Conservation (phyloP, 2,113 vertebrate genomes). For the Oryzias curvinotus region DNA sequence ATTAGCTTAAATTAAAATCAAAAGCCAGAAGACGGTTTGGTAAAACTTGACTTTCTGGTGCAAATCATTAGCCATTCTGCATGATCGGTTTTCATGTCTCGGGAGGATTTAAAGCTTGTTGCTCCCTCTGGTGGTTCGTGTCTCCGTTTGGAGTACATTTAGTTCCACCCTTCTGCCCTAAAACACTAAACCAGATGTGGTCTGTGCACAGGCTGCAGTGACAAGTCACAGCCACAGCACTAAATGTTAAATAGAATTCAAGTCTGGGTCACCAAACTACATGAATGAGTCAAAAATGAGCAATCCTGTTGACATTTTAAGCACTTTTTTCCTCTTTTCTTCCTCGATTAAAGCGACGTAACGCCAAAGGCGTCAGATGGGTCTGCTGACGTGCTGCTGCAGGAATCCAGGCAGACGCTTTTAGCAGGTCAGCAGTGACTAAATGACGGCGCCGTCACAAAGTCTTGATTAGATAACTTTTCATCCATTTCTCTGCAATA, state of each 20-base stretch:
- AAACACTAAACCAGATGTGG: too few relatives aligned
- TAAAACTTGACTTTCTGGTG: constrained; percentile 7
- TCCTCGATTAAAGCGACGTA: too few relatives aligned
- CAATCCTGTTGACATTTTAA: too few relatives aligned
- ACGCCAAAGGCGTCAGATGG: background rate
- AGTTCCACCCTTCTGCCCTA: too few relatives aligned
- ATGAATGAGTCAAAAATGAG: too few relatives aligned
- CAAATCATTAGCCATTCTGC: constrained; percentile 27
- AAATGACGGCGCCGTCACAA: constrained; percentile 56
- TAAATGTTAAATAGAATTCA: background rate
- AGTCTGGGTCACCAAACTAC: too few relatives aligned
- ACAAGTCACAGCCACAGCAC: background rate
- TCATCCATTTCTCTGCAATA: constrained; percentile 73
- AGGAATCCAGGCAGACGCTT: constrained; percentile 41
- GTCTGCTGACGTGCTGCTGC: constrained; percentile 28
- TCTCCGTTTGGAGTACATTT: constrained; percentile 22
- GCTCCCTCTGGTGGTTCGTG: constrained; percentile 56
- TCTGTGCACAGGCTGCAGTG: background rate
- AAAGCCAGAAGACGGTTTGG: background rate
- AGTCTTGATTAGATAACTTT: constrained; percentile 76
- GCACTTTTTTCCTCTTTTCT: too few relatives aligned
- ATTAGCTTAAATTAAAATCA: background rate
- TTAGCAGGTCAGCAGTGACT: constrained; percentile 65
- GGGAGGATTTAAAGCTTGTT: constrained; percentile 40
- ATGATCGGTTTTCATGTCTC: constrained; percentile 23